Evolutionary conservation across 2,113 vertebrate genomes (phyloP), one percentile per base, ranked within the genome.

Genomic region (Microtus oregoni): DNA sequence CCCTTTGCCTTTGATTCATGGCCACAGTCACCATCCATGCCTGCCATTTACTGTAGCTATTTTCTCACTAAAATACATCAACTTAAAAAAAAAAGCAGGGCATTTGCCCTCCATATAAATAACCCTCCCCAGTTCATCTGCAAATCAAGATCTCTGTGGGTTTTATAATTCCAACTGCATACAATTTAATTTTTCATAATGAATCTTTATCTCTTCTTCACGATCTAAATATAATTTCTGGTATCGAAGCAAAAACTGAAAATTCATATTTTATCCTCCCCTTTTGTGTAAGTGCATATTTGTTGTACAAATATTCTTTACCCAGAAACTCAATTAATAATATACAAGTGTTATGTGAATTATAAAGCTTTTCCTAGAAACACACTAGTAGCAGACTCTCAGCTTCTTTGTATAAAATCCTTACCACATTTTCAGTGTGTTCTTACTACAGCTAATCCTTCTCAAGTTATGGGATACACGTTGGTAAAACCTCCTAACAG

Each of bases 401-500:
- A 90, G 50, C 5, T 72, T 35, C 72, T n/a, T 95, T 85, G 50
- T 35, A 65, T 47, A 98, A 96, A 96, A 87, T 63, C 94, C 32
- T 90, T 96, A 96, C 89, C 28, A 81, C 50, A 13, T 41, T 90
- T 89, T 41, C 7, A 50, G 32, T 15, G n/a, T 89, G 50, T 90
- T 95, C 82, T 90, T 81, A 70, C 70, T 97, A 87, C 79, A 67
- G 35, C 77, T 91, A 93, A 95, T 94, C 22, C 0, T 76, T 96
- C 97, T 97, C 89, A 86, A 95, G 76, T 82, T 82, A 86, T 89
- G 72, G 95, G 92, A 91, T 94, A 96, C 63, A 91, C 93, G 89
- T 93, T 91, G 87, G 83, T 93, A 96, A 95, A 98, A 95, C 96
- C 92, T 96, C 95, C 73, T 95, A 98, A 97, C 96, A 97, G 97